A percentile compares a stretch with the other conserved stretches of the same genome.
Evolutionary conservation across 23 tunicate genomes (phyloP).

Genomic region (Halocynthia roretzi): DNA sequence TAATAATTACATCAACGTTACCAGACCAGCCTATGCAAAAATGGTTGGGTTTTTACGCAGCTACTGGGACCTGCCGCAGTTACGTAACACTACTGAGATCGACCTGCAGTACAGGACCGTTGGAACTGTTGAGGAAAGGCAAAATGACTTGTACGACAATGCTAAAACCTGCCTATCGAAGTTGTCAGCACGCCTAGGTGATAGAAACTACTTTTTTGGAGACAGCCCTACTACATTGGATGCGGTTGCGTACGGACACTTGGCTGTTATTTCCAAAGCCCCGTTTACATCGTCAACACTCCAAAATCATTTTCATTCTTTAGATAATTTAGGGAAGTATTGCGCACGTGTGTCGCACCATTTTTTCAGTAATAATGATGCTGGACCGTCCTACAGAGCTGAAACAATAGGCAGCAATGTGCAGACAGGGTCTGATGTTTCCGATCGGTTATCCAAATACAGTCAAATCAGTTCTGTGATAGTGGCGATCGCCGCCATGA

Average conservation of each 20-base stretch:
- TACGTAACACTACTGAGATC: conserved; percentile 22
- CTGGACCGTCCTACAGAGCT: too few relatives aligned
- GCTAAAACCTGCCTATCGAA: conserved; percentile 48
- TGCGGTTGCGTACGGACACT: conserved; percentile 70
- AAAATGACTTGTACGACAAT: conserved; percentile 25
- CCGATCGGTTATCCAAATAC: too few relatives aligned
- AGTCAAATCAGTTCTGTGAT: too few relatives aligned
- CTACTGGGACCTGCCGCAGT: conserved; percentile 45
- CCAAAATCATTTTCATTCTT: conserved; percentile 60
- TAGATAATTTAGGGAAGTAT: conserved; percentile 40
- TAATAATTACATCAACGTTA: conserved; percentile 62
- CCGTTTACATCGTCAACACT: conserved; percentile 73
- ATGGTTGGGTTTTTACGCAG: conserved; percentile 69
- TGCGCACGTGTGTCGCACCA: conserved; percentile 38
- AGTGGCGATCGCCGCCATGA: too few relatives aligned
- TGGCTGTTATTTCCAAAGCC: conserved; percentile 42
- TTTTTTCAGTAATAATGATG: conserved; percentile 14
- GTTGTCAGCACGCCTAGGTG: conserved; percentile 37
- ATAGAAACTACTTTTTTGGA: conserved; percentile 57
- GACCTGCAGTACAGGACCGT: conserved; percentile 9
- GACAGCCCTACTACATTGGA: conserved; percentile 71
- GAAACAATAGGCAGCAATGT: too few relatives aligned
- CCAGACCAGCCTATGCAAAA: conserved; percentile 62
- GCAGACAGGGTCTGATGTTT: too few relatives aligned
- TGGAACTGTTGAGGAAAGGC: conserved; percentile 15